Evolutionary conservation across 2,888 invertebrate species (phyloP).

Genomic region (Lucinisca nassula): DNA sequence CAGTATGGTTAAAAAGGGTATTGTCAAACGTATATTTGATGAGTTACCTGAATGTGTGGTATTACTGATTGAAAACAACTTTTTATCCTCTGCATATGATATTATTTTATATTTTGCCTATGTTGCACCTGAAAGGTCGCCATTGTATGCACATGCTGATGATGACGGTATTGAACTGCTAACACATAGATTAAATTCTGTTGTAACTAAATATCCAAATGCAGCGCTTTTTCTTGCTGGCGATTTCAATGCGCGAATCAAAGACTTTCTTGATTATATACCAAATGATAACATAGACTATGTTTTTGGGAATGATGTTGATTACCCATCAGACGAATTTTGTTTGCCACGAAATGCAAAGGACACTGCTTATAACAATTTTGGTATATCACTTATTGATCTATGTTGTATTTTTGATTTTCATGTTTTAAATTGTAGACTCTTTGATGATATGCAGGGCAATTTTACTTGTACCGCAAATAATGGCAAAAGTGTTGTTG

Average conservation of each 20-base stretch:
- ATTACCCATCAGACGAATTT: neutral
- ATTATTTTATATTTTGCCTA: neutral
- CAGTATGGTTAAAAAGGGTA: neutral
- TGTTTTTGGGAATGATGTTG: neutral
- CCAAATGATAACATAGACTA: neutral
- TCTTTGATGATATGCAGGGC: neutral
- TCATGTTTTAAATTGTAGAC: conserved; percentile 5
- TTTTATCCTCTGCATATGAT: neutral
- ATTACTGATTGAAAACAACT: neutral
- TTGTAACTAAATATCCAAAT: neutral
- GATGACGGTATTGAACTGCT: neutral
- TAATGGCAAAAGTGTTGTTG: conserved; percentile 10
- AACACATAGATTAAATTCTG: neutral
- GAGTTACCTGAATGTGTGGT: neutral
- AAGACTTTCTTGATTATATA: conserved; percentile 4
- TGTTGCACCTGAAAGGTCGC: neutral
- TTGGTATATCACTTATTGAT: conserved; percentile 1
- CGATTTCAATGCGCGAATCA: neutral
- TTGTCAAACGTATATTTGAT: neutral
- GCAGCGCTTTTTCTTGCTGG: neutral
- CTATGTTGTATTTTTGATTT: neutral
- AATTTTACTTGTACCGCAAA: conserved; percentile 4
- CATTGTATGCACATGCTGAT: neutral
- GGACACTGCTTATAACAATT: neutral
- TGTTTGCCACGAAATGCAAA: neutral